phyloP scores from a whole-genome alignment of 2,888 invertebrate species.

The Eristalinus sepulchralis region DNA sequence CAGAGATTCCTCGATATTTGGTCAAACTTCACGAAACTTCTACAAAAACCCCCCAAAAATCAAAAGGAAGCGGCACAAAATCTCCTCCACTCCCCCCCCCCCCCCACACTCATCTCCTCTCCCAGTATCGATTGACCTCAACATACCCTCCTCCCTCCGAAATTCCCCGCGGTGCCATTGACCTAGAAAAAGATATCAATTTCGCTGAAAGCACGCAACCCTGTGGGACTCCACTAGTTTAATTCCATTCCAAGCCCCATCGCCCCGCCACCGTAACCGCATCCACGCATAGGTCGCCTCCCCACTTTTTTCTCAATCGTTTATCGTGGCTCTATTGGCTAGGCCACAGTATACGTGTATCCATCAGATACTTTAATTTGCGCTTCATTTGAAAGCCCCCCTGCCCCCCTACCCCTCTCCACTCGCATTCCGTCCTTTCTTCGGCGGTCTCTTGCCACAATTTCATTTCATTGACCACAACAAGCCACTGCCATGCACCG shows the following conservation, averaged over 20 bases:
- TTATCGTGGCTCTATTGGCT: not conserved
- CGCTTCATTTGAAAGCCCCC: conserved; percentile 8
- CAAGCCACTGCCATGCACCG: not conserved
- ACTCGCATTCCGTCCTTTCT: too few species aligned
- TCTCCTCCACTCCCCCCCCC: too few species aligned
- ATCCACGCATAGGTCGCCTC: not conserved
- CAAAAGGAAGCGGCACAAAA: too few species aligned
- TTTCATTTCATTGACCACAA: conserved; percentile 32
- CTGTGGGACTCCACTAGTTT: not conserved
- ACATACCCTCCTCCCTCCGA: not conserved
- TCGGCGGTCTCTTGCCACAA: conserved; percentile 1
- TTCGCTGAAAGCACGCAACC: not conserved
- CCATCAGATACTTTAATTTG: conserved; percentile 14
- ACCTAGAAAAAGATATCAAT: not conserved
- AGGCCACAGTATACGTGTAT: not conserved
- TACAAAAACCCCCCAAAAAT: too few species aligned
- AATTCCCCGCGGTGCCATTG: not conserved
- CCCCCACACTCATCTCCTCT: too few species aligned
- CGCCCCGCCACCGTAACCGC: not conserved
- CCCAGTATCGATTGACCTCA: too few species aligned
- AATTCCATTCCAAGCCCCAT: not conserved
- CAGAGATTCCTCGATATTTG: too few species aligned
- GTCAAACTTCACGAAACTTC: too few species aligned
- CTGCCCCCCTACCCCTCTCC: too few species aligned
- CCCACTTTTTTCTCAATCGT: not conserved